Evolutionary conservation across 2,113 vertebrate genomes (phyloP), one percentile per base, ranked within the genome.

Genomic region (Microcebus ravelobensis): DNA sequence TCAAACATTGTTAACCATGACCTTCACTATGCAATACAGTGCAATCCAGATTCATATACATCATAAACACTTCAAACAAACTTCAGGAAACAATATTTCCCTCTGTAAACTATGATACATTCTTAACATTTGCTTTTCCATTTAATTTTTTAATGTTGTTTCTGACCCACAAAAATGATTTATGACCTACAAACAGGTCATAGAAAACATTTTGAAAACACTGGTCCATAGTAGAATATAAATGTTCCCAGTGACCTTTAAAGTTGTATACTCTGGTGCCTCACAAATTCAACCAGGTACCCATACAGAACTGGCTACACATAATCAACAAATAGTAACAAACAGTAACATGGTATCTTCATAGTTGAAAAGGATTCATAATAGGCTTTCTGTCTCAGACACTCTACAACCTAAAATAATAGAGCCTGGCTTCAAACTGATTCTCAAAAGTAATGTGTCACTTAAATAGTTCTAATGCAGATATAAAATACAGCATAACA

Each of bases 101-200:
- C 52, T 77, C 76, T 89, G 61, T 85, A 79, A 27, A 11, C 61
- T 87, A 17, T 61, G 48, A 74, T 45, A 2, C 29, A 36, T 34
- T 55, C 42, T 55, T 55, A 76, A 48, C 59, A 77, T 55, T 77
- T 61, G 86, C 52, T 83, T 90, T 91, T 71, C 57, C 63, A 70
- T 42, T 94, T 48, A 45, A 50, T 82, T 94, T 93, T 87, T 81
- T 50, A 77, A 96, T 18, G n/a, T 17, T 87, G 57, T 84, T 96
- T 95, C 61, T 90, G 59, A 90, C 36, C 55, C 73, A 96, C n/a
- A 88, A 90, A 94, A 67, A 1, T 67, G 39, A 83, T 82, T 67
- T 85, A 91, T 52, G 48, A 57, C 8, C 34, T 68, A 87, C 42
- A 61, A 67, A 36, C 39, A 39, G 34, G n/a, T 87, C 70, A 59